Percentiles rank a stretch among this genome's conserved stretches.
Evolutionary conservation across 92 coral and sea anemone genomes (phyloP).

Genomic region (Epizoanthus illoricatus): DNA sequence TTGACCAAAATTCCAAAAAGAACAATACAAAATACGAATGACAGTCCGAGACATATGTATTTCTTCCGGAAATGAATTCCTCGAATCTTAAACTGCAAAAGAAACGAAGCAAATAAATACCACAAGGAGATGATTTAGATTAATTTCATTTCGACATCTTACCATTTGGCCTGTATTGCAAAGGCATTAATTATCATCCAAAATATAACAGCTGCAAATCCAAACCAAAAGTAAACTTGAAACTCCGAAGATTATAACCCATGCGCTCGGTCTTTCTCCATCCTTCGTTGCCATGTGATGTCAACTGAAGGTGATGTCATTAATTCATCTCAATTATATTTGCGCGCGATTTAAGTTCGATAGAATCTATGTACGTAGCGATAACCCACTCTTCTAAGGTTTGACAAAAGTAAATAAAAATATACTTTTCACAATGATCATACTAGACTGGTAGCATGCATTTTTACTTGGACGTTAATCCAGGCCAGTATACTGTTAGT

Average conservation of each 20-base stretch:
- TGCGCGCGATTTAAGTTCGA: constrained; percentile 28
- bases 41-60: constrained; percentile 78
- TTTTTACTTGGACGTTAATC: no score
- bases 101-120: neutral
- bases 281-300: constrained; percentile 46
- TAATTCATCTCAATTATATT: constrained; percentile 36
- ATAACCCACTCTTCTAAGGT: no score
- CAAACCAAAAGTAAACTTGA: neutral
- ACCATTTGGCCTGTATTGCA: constrained; percentile 55
- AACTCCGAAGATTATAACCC: neutral
- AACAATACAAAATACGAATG: constrained; percentile 65
- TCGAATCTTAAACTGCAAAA: constrained; percentile 89
- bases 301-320: constrained; percentile 53
- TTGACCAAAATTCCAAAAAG: constrained; percentile 83
- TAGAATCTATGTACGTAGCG: neutral
- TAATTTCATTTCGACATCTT: neutral
- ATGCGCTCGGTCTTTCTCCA: neutral
- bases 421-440: neutral
- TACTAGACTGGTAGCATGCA: no score
- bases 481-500: no score
- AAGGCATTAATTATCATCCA: constrained; percentile 37
- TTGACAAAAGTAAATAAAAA: neutral
- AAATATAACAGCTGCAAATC: constrained; percentile 11
- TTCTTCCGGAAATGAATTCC: constrained; percentile 85
- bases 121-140: neutral